Percentiles rank a stretch among this genome's conserved stretches.
phyloP scores from a whole-genome alignment of 1,140 invertebrate species.

The Cydia amplana region DNA sequence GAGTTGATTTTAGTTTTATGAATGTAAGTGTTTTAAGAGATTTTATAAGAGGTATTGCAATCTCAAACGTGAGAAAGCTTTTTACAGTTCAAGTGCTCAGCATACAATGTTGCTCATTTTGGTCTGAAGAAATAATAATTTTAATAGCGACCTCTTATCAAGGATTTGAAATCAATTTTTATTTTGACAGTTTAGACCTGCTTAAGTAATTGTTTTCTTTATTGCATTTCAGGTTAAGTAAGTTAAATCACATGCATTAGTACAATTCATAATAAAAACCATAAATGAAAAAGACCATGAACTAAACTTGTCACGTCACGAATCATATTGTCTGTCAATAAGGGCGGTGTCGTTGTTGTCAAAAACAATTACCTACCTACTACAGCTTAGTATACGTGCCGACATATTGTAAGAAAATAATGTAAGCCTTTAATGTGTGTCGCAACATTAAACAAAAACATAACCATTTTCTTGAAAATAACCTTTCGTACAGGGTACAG shows the following conservation, averaged over 20 bases:
- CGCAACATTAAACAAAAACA: too few species aligned
- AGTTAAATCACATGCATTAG: too few species aligned
- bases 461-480: too few species aligned
- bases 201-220: too few species aligned
- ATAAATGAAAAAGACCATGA: constrained; percentile 3
- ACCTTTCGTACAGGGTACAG: too few species aligned
- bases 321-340: constrained; percentile 4
- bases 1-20: constrained; percentile 22
- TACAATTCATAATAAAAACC: not conserved
- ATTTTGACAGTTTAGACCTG: not conserved
- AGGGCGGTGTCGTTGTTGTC: constrained; percentile 1
- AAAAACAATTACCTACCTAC: not conserved
- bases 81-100: not conserved
- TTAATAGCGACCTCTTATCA: too few species aligned
- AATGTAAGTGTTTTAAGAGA: not conserved
- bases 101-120: not conserved
- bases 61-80: not conserved
- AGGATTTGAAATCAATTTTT: too few species aligned
- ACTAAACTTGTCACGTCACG: not conserved
- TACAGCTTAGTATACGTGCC: too few species aligned
- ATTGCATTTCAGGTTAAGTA: too few species aligned
- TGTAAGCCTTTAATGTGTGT: too few species aligned
- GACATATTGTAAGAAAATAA: too few species aligned
- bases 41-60: constrained; percentile 17
- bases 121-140: not conserved